Conservation (phyloP, 2,113 vertebrate species). For the Delphinus delphis region DNA sequence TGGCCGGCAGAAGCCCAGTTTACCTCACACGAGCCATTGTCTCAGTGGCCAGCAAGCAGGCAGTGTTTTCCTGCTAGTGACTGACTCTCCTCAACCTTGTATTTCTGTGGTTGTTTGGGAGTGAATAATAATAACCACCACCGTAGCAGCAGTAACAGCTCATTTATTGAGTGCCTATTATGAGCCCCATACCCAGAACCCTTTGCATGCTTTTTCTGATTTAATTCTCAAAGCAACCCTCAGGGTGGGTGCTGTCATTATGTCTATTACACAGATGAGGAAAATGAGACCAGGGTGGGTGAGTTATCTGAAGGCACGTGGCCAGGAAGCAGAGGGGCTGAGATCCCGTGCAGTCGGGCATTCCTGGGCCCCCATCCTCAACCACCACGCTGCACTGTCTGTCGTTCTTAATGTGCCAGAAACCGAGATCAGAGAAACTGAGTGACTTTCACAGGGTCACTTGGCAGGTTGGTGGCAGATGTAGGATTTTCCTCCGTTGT, state of each 20-base stretch:
- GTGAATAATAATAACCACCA: not conserved
- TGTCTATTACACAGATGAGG: not conserved
- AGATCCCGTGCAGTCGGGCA: fast-evolving
- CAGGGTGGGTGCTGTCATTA: no score
- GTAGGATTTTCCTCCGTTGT: fast-evolving
- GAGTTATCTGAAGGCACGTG: fast-evolving
- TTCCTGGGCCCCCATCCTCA: not conserved
- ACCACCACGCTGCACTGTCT: fast-evolving
- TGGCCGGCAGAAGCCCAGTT: not conserved
- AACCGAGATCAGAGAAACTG: not conserved
- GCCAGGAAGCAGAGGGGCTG: not conserved
- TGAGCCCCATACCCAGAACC: not conserved
- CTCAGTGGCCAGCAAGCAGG: not conserved
- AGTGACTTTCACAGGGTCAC: not conserved
- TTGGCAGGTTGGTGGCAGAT: not conserved
- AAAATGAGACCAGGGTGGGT: not conserved
- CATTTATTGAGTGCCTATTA: not conserved
- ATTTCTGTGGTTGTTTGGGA: not conserved
- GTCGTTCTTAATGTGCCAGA: not conserved
- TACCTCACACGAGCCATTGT: not conserved
- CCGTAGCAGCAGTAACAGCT: not conserved
- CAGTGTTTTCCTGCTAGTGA: not conserved
- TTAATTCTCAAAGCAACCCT: not conserved
- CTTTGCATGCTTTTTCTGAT: not conserved
- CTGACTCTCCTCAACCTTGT: not conserved